Conservation (phyloP, 1,140 invertebrate species). For the Drosophila baimaii region DNA sequence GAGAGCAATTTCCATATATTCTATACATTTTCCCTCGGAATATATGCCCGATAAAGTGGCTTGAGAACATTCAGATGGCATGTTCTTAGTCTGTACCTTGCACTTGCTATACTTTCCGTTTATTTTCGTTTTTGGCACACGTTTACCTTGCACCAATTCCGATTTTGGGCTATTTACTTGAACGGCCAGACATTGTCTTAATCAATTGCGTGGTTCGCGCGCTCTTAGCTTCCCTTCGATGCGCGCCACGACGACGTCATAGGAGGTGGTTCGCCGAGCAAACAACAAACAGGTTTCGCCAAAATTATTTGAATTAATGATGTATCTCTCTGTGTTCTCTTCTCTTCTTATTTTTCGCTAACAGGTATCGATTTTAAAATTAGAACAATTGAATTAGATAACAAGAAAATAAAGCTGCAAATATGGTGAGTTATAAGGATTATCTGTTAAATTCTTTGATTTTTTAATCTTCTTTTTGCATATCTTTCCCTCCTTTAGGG, state of each 20-base stretch:
- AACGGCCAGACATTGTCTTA: slow-evolving; percentile 58
- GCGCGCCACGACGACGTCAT: slow-evolving; percentile 44
- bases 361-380: slow-evolving; percentile 99
- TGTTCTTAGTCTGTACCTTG: slow-evolving; percentile 10
- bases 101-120: slow-evolving; percentile 46
- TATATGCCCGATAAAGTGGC: not conserved
- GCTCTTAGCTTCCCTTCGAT: slow-evolving; percentile 21
- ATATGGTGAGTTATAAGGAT: slow-evolving; percentile 91
- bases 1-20: not conserved
- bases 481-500: slow-evolving; percentile 86
- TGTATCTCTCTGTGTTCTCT: slow-evolving; percentile 40
- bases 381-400: slow-evolving; percentile 98
- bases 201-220: slow-evolving; percentile 68
- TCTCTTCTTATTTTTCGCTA: slow-evolving; percentile 53
- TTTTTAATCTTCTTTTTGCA: slow-evolving; percentile 1
- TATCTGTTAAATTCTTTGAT: not conserved
- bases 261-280: slow-evolving; percentile 1
- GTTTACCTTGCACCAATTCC: slow-evolving; percentile 63
- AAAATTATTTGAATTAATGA: slow-evolving; percentile 62
- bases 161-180: slow-evolving; percentile 68
- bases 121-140: slow-evolving; percentile 77
- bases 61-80: slow-evolving; percentile 6
- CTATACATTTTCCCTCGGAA: too few species aligned
- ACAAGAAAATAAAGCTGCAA: slow-evolving; percentile 99
- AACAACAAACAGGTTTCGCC: slow-evolving; percentile 45